Conservation (phyloP, 92 coral and sea anemone genomes). For the Actinostola sp. region DNA sequence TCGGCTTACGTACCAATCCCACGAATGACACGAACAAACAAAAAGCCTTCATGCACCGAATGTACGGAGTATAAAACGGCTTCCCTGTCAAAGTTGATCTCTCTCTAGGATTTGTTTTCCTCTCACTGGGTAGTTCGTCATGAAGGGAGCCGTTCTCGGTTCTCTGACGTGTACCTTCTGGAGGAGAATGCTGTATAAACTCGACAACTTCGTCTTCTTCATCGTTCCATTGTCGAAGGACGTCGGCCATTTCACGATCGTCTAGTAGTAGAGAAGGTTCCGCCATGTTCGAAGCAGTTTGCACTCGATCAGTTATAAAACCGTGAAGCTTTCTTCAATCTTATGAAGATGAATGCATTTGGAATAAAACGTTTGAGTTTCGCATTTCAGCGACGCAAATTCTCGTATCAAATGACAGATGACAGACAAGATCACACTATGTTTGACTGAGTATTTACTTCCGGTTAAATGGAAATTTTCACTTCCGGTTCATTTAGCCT, state of each 20-base stretch:
- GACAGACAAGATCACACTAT: too few species aligned
- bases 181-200: conserved; percentile 60
- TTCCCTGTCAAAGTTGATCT: conserved; percentile 41
- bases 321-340: too few species aligned
- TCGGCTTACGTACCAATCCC: too few species aligned
- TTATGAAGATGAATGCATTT: too few species aligned
- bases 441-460: too few species aligned
- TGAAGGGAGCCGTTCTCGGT: conserved; percentile 43
- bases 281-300: too few species aligned
- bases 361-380: too few species aligned
- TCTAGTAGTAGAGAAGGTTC: conserved; percentile 12
- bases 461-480: too few species aligned
- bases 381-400: too few species aligned
- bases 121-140: conserved; percentile 27
- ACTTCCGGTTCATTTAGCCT: too few species aligned
- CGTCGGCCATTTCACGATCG: conserved; percentile 89
- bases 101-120: conserved; percentile 18
- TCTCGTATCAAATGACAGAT: too few species aligned
- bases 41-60: conserved; percentile 41
- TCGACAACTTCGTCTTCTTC: conserved; percentile 92
- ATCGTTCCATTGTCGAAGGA: conserved; percentile 88
- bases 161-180: conserved; percentile 26
- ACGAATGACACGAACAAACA: conserved; percentile 72
- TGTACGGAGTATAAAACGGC: conserved; percentile 19
- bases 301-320: too few species aligned